phyloP scores from a whole-genome alignment of 2,797 vertebrate species.

The Poeciliopsis presidionis region DNA sequence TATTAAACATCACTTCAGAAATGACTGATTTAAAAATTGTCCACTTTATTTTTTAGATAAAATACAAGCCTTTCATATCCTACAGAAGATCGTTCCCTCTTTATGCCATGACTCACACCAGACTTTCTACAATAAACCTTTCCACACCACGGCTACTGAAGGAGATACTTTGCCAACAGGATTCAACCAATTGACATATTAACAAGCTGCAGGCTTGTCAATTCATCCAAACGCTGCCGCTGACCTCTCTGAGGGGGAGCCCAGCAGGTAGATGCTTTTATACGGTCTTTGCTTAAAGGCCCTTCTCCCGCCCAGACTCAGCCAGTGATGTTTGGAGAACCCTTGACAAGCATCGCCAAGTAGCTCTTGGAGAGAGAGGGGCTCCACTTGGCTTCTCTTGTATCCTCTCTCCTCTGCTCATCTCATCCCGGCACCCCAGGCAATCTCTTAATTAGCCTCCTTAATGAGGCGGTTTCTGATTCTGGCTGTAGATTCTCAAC shows the following conservation, averaged over 20 bases:
- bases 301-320: slow-evolving; percentile 51
- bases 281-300: slow-evolving; percentile 56
- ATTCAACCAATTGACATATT: slow-evolving; percentile 58
- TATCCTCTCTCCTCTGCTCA: slow-evolving; percentile 51
- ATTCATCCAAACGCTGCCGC: slow-evolving; percentile 50
- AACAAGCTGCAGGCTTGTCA: slow-evolving; percentile 54
- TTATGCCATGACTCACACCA: slow-evolving; percentile 24
- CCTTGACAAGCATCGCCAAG: slow-evolving; percentile 60
- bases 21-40: neutral
- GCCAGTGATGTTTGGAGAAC: slow-evolving; percentile 64
- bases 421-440: slow-evolving; percentile 55
- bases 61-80: slow-evolving; percentile 38
- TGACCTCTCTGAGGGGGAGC: slow-evolving; percentile 52
- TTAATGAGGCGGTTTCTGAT: slow-evolving; percentile 72
- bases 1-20: neutral
- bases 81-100: slow-evolving; percentile 36
- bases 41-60: slow-evolving; percentile 12
- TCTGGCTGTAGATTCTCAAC: slow-evolving; percentile 68
- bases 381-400: slow-evolving; percentile 58
- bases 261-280: slow-evolving; percentile 60
- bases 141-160: slow-evolving; percentile 45
- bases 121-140: slow-evolving; percentile 26
- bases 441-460: slow-evolving; percentile 74
- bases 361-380: slow-evolving; percentile 48
- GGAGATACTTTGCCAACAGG: slow-evolving; percentile 53